Evolutionary conservation across 2,888 invertebrate genomes (phyloP), one percentile per base, ranked within the genome.

Genomic region (Hipparchia sbordonii): DNA sequence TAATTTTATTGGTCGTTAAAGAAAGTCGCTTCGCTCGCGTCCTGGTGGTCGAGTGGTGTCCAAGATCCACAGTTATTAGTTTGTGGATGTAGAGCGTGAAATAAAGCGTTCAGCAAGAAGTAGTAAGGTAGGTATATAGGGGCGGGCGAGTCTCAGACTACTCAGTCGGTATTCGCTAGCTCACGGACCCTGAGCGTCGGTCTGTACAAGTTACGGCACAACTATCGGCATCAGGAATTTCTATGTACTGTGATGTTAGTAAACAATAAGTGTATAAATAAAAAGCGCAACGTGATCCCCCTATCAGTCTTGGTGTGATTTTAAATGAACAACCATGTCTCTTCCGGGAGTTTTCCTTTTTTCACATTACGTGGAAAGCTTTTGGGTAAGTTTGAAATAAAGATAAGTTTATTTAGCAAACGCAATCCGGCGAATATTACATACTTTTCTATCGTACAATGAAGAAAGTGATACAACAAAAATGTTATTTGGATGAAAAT

Each of bases 11-110:
- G 86, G 87, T 86, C 87, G 86, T 84, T 82, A 83, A 79, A 76
- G 78, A 78, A 87, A 87, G 84, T 86, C 83, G 52, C 81, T 80
- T 72, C 78, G 80, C 77, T 81, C 79, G 80, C 77, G 81, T 80
- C 78, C 76, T 65, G 70, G 48, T 75, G 72, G 74, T 66, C 72
- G 76, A 72, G 71, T 74, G 68, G 70, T 86, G 86, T 85, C 82
- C 84, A 87, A 85, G 84, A 89, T 87, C 82, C 87, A 87, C 85
- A 87, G 84, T 88, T 89, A 89, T 89, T 90, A 87, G 89, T 87
- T 87, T 84, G 82, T 91, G 88, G 89, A 92, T 92, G 79, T 91
- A 90, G 92, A 93, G 92, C 92, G 89, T 93, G 91, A 92, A 90
- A 87, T 87, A 76, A 89, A 89, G 87, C 88, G 89, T 88, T 88